Conservation (phyloP, 2,113 vertebrate species). For the Typhlomys cinereus region DNA sequence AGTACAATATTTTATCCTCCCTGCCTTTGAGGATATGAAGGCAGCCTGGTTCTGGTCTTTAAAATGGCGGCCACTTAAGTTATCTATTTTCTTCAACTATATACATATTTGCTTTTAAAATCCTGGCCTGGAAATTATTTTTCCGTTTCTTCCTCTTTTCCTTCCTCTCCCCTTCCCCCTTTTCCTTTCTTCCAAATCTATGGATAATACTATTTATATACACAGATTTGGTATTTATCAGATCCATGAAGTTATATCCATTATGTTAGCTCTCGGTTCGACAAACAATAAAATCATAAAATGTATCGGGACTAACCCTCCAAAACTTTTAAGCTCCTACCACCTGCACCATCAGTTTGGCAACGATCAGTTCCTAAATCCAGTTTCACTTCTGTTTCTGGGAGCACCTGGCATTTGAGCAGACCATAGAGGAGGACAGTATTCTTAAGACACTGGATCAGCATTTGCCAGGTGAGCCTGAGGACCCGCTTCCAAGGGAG, state of each 20-base stretch:
- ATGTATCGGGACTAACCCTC: not conserved
- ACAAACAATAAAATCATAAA: constrained; percentile 5
- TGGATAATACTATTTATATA: not conserved
- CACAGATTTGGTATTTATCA: not conserved
- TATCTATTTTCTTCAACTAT: not conserved
- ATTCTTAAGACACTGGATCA: not conserved
- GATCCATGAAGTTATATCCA: not conserved
- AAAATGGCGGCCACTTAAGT: not conserved
- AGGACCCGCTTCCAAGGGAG: not conserved
- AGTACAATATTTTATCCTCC: too few species aligned
- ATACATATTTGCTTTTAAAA: not conserved
- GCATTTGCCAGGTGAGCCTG: not conserved
- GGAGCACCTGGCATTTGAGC: not conserved
- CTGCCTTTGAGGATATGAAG: not conserved
- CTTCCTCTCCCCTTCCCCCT: not conserved
- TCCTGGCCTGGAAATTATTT: not conserved
- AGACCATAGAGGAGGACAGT: not conserved
- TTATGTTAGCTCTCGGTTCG: not conserved
- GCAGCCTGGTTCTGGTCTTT: too few species aligned
- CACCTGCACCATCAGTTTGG: not conserved
- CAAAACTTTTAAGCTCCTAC: not conserved
- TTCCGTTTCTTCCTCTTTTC: not conserved
- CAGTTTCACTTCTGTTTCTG: not conserved
- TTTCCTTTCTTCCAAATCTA: not conserved
- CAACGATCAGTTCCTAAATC: not conserved